Percentiles rank a stretch among this genome's conserved stretches.
Evolutionary conservation across 2,113 vertebrate genomes (phyloP).

Genomic region (Anser cygnoides): DNA sequence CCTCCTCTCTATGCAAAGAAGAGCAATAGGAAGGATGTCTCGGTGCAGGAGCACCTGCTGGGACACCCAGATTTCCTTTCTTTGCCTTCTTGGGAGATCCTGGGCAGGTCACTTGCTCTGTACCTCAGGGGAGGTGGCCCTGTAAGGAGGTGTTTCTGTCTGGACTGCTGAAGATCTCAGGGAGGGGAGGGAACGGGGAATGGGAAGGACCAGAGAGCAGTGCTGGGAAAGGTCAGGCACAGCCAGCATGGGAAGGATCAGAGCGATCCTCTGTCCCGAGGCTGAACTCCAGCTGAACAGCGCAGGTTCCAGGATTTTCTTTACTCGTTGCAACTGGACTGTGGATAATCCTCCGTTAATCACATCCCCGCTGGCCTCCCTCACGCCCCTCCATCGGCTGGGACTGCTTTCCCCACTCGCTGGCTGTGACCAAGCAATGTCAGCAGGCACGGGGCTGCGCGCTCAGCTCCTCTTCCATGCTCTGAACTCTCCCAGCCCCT

Average conservation of each 20-base stretch:
- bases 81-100: neutral
- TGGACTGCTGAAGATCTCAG: neutral
- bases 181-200: neutral
- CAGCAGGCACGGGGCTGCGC: neutral
- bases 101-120: neutral
- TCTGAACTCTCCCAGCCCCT: conserved; percentile 21
- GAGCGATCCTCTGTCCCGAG: neutral
- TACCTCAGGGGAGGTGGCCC: neutral
- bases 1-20: neutral
- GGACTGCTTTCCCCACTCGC: neutral
- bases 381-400: neutral
- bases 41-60: neutral
- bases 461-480: conserved; percentile 41
- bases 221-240: neutral
- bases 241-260: fast-evolving
- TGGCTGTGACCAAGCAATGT: neutral
- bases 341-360: conserved; percentile 58
- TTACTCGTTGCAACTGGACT: neutral
- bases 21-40: neutral
- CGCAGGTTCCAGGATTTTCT: conserved; percentile 43
- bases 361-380: neutral
- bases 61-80: neutral
- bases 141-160: neutral
- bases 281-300: conserved; percentile 41
- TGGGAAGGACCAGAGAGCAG: neutral